Conservation (phyloP, 1,140 invertebrate species). For the Diorhabda sublineata region DNA sequence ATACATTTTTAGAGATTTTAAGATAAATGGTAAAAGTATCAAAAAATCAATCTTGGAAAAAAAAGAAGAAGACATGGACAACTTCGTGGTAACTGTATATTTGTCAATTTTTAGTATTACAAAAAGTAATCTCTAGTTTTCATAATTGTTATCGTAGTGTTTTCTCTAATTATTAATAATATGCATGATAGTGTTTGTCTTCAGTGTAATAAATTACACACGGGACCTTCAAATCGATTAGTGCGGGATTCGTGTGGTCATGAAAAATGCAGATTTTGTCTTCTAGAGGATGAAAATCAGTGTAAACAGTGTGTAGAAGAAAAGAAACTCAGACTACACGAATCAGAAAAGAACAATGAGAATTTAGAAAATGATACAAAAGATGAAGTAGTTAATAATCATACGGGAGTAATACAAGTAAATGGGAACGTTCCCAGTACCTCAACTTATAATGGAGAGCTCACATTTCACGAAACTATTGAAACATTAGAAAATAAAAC, state of each 20-base stretch:
- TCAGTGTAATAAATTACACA: constrained; percentile 43
- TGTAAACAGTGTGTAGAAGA: constrained; percentile 44
- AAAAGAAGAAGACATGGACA: too few relatives aligned
- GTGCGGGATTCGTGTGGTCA: constrained; percentile 51
- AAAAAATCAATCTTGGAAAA: too few relatives aligned
- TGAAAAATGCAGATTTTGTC: constrained; percentile 48
- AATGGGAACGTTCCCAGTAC: constrained; percentile 24
- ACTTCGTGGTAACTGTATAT: too few relatives aligned
- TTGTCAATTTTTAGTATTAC: too few relatives aligned
- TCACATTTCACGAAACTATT: neutral
- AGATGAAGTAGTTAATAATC: constrained; percentile 24
- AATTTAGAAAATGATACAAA: constrained; percentile 1
- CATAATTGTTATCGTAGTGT: too few relatives aligned
- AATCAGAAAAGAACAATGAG: constrained; percentile 15
- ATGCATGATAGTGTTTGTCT: constrained; percentile 39
- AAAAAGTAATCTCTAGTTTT: too few relatives aligned
- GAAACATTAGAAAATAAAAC: constrained; percentile 13
- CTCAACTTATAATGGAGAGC: constrained; percentile 10
- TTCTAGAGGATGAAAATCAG: constrained; percentile 44
- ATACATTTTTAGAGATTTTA: too few relatives aligned
- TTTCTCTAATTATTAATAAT: neutral
- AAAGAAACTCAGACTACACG: neutral
- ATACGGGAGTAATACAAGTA: constrained; percentile 33
- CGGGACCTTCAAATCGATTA: constrained; percentile 38
- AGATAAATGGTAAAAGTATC: too few relatives aligned